Percentiles rank a stretch among this genome's conserved stretches.
Evolutionary conservation across 2,797 vertebrate species (phyloP).

Genomic region (Oryzias dopingdopingensis): DNA sequence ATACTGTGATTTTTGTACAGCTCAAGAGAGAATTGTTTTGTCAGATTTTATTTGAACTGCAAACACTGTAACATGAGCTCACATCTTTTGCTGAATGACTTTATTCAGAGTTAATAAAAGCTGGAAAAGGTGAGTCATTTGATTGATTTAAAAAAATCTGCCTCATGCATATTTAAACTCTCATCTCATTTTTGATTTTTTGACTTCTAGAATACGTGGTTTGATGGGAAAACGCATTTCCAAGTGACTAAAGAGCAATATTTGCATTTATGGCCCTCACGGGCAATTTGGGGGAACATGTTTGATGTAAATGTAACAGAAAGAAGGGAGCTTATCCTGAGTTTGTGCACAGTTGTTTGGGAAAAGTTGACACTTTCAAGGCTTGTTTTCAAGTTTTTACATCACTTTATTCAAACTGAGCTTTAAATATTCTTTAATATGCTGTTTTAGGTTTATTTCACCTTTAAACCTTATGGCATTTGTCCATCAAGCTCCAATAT

Average conservation of each 20-base stretch:
- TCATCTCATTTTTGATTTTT: too few relatives aligned
- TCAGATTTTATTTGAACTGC: slow-evolving; percentile 41
- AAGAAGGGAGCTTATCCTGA: too few relatives aligned
- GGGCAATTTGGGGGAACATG: slow-evolving; percentile 23
- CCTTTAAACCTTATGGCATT: too few relatives aligned
- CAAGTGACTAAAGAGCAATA: slow-evolving; percentile 25
- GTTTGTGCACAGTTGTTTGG: too few relatives aligned
- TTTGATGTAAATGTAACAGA: not conserved
- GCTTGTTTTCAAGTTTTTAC: too few relatives aligned
- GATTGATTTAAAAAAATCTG: not conserved
- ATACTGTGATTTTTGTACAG: slow-evolving; percentile 65
- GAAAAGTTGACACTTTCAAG: too few relatives aligned
- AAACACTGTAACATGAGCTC: slow-evolving; percentile 50
- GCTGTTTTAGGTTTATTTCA: too few relatives aligned
- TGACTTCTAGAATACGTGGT: not conserved
- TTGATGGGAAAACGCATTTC: slow-evolving; percentile 49
- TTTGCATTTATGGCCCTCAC: slow-evolving; percentile 41
- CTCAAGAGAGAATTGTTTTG: slow-evolving; percentile 37
- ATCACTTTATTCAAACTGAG: too few relatives aligned
- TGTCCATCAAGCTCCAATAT: too few relatives aligned
- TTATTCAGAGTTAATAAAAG: slow-evolving; percentile 59
- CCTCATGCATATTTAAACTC: too few relatives aligned
- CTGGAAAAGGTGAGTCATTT: slow-evolving; percentile 25
- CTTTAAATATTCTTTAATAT: too few relatives aligned
- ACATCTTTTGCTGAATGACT: slow-evolving; percentile 35